Percentiles rank a stretch among this genome's conserved stretches.
Conservation (phyloP, 2,113 vertebrate genomes). For the Calcarius ornatus region DNA sequence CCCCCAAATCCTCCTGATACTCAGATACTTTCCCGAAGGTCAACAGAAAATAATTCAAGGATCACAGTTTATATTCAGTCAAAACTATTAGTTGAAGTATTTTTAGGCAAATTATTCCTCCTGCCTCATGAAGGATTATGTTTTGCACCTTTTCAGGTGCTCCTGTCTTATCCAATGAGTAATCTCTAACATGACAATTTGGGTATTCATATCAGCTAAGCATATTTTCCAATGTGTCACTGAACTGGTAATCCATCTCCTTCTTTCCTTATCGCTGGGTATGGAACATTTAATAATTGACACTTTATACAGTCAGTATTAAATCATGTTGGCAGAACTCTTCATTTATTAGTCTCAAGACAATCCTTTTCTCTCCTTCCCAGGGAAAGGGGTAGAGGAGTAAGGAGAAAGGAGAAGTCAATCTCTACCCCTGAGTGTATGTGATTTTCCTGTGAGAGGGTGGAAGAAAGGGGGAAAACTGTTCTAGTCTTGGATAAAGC, state of each 20-base stretch:
- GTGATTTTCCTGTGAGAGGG: not conserved
- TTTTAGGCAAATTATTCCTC: not conserved
- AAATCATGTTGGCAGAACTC: slow-evolving; percentile 67
- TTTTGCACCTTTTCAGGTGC: not conserved
- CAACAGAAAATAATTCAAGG: not conserved
- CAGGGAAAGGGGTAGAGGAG: not conserved
- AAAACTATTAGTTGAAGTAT: not conserved
- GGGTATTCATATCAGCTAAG: slow-evolving; percentile 10
- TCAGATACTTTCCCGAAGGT: not conserved
- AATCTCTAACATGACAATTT: slow-evolving; percentile 45
- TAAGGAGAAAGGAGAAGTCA: not conserved
- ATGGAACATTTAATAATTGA: slow-evolving; percentile 68
- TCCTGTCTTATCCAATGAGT: slow-evolving; percentile 30
- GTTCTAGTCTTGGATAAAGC: not conserved
- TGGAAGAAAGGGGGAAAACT: not conserved
- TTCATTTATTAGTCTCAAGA: slow-evolving; percentile 38
- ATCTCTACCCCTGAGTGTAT: not conserved
- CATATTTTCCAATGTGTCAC: slow-evolving; percentile 61
- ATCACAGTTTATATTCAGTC: not conserved
- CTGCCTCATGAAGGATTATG: not conserved
- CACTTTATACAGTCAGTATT: slow-evolving; percentile 52
- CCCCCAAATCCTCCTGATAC: not conserved
- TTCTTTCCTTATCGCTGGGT: slow-evolving; percentile 23
- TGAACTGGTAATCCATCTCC: slow-evolving; percentile 41
- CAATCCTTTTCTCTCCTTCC: not conserved